Conservation (phyloP, 2,888 invertebrate species). For the Drosophila testacea region DNA sequence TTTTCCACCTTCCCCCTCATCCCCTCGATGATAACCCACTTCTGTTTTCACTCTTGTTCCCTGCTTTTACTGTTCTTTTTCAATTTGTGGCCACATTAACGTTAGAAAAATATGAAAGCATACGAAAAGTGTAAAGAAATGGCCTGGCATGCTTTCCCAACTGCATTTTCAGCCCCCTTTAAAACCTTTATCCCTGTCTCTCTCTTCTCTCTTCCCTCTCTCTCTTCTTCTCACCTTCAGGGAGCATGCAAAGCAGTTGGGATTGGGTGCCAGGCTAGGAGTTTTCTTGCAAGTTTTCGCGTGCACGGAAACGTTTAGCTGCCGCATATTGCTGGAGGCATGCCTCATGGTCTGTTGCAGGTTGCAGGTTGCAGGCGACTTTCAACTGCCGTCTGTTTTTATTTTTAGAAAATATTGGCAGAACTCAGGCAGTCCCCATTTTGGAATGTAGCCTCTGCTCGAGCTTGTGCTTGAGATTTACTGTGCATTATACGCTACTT, state of each 20-base stretch:
- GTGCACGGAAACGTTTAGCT: conserved; percentile 78
- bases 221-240: not conserved
- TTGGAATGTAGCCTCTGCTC: conserved; percentile 26
- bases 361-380: conserved; percentile 18
- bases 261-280: conserved; percentile 18
- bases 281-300: conserved; percentile 59
- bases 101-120: conserved; percentile 79
- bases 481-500: conserved; percentile 66
- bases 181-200: not conserved
- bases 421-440: conserved; percentile 33
- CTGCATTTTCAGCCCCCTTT: conserved; percentile 43
- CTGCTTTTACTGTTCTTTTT: conserved; percentile 61
- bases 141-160: conserved; percentile 52
- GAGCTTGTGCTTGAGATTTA: conserved; percentile 50
- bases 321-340: conserved; percentile 69
- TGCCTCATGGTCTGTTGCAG: conserved; percentile 43
- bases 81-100: conserved; percentile 80
- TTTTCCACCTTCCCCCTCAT: conserved; percentile 15
- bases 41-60: conserved; percentile 52
- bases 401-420: conserved; percentile 79
- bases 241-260: conserved; percentile 54
- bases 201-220: not conserved
- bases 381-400: conserved; percentile 67
- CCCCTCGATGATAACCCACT: conserved; percentile 9
- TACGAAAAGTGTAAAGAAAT: conserved; percentile 74